Conservation (phyloP, 2,888 invertebrate genomes). For the Protophormia terraenovae region DNA sequence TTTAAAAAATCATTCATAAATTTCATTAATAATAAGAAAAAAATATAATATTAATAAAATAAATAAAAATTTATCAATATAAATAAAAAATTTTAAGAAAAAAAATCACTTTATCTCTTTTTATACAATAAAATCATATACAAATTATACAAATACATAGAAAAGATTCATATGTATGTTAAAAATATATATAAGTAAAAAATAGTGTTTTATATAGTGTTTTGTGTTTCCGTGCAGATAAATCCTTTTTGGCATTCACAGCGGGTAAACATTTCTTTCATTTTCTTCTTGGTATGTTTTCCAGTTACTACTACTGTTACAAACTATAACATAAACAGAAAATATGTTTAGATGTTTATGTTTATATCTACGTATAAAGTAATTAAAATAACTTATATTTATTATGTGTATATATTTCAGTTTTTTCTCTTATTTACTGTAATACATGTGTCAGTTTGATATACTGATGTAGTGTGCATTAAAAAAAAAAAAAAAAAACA, state of each 20-base stretch:
- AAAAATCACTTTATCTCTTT: neutral
- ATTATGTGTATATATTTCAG: neutral
- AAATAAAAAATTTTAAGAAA: neutral
- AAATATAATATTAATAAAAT: neutral
- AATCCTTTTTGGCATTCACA: slow-evolving; percentile 33
- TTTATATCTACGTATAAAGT: neutral
- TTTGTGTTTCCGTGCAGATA: slow-evolving; percentile 28
- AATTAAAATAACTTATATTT: neutral
- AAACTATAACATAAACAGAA: neutral
- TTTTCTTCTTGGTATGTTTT: slow-evolving; percentile 57
- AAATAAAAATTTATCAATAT: neutral
- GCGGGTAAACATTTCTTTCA: slow-evolving; percentile 30
- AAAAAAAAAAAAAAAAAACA: too few relatives aligned
- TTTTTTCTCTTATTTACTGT: neutral
- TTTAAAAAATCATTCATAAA: neutral
- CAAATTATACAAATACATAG: neutral
- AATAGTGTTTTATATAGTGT: slow-evolving; percentile 17
- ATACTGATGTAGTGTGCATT: neutral
- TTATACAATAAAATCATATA: neutral
- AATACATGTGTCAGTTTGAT: neutral
- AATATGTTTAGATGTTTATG: too few relatives aligned
- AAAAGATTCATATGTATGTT: neutral
- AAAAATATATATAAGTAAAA: neutral
- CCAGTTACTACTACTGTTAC: slow-evolving; percentile 17
- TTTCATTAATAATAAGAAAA: neutral